These are phyloP conservation scores for Eucera pruinosa DNA, from an alignment of 2,888 invertebrate species.

Conservation along the genomic window DNA sequence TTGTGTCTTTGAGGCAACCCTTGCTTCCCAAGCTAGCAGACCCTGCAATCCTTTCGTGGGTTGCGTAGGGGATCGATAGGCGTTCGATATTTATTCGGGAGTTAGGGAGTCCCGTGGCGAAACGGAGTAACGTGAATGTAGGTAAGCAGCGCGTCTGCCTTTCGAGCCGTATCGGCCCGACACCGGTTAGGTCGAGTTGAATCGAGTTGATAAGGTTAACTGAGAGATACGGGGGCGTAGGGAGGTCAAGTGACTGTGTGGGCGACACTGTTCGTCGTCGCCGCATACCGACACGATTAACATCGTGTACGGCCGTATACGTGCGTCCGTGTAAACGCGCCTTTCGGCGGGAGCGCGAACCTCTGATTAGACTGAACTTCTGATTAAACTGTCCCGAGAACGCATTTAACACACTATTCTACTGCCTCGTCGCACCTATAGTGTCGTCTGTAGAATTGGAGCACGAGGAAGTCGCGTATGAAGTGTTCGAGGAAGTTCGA, in stretches of 20 bases:
- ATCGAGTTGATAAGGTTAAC: constrained; percentile 84
- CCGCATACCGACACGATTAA: constrained; percentile 78
- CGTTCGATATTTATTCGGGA: constrained; percentile 31
- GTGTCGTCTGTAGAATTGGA: neutral
- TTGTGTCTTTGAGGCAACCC: no score
- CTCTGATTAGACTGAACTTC: constrained; percentile 53
- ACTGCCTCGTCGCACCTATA: constrained; percentile 16
- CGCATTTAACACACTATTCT: constrained; percentile 26
- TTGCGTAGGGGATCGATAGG: neutral
- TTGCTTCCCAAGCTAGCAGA: neutral
- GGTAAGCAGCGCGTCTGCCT: constrained; percentile 53
- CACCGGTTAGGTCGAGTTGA: constrained; percentile 80
- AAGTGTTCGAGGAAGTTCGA: no score
- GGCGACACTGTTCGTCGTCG: constrained; percentile 80
- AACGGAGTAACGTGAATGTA: constrained; percentile 43
- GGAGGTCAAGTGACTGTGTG: constrained; percentile 83
- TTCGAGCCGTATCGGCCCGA: constrained; percentile 50
- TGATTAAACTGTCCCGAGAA: constrained; percentile 60
- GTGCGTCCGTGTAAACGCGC: constrained; percentile 35
- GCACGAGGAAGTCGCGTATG: neutral
- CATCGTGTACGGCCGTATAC: constrained; percentile 61
- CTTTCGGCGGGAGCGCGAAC: constrained; percentile 60
- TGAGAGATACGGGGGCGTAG: constrained; percentile 82
- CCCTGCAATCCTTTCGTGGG: neutral
- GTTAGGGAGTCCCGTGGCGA: constrained; percentile 42